A percentile compares a stretch with the other conserved stretches of the same genome.
Conservation (phyloP, 2,113 vertebrate species). For the Ancistrus triradiatus region DNA sequence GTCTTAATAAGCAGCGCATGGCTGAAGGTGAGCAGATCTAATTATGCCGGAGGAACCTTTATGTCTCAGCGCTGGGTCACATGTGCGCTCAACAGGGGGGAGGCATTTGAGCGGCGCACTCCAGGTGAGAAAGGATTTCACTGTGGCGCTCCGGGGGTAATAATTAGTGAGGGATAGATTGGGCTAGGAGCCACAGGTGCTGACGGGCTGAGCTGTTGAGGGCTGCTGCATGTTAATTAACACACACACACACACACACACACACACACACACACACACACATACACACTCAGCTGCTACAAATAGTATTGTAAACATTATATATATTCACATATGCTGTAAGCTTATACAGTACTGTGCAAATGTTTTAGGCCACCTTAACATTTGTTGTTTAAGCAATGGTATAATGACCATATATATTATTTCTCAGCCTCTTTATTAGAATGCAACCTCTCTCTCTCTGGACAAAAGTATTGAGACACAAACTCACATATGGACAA, state of each 20-base stretch:
- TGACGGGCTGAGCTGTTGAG: conserved; percentile 11
- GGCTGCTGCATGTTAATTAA: conserved; percentile 12
- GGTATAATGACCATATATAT: no score
- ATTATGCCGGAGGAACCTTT: conserved; percentile 17
- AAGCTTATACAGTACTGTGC: no score
- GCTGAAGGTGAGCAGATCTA: conserved; percentile 21
- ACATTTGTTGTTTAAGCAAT: no score
- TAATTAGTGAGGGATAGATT: conserved; percentile 21
- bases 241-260: conserved; percentile 25
- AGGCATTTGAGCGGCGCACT: conserved; percentile 4
- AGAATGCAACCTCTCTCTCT: no score
- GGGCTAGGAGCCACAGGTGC: conserved; percentile 17
- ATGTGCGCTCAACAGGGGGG: conserved; percentile 18
- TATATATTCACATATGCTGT: no score
- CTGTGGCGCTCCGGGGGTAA: neutral
- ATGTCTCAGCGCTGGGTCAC: conserved; percentile 17
- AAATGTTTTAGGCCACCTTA: no score
- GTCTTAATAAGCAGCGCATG: conserved; percentile 14
- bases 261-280: neutral
- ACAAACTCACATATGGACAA: no score
- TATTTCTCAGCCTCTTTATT: no score
- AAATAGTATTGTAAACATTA: no score
- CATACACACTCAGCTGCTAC: no score
- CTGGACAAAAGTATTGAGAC: no score
- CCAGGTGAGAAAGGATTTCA: conserved; percentile 31